Percentiles rank a stretch among this genome's conserved stretches.
phyloP scores from a whole-genome alignment of 2,797 vertebrate species.

The Crocodylus rhombifer region DNA sequence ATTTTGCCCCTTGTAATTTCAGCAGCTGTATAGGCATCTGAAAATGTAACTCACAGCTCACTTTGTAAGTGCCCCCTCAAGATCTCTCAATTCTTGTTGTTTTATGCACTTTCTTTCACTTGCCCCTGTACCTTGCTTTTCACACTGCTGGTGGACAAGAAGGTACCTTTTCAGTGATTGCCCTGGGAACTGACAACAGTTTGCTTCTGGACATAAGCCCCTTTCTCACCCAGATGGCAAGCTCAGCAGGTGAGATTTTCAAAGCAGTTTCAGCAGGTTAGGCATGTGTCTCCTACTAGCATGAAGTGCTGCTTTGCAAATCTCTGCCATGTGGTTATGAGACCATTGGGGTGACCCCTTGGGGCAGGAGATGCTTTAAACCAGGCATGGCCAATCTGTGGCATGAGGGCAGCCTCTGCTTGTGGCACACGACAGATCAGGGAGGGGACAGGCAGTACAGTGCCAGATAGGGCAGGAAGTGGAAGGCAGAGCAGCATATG shows the following conservation, averaged over 20 bases:
- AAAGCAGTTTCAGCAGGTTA: not conserved
- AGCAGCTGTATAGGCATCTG: no score
- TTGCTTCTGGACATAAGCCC: not conserved
- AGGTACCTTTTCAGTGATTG: fast-evolving
- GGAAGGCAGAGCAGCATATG: no score
- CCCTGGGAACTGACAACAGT: not conserved
- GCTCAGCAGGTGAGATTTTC: not conserved
- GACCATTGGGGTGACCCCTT: not conserved
- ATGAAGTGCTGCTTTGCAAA: not conserved
- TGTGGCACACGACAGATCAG: no score
- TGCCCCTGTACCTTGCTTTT: not conserved
- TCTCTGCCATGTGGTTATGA: not conserved
- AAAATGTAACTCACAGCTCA: not conserved
- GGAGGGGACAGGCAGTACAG: no score
- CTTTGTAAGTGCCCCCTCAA: not conserved
- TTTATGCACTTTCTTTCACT: not conserved
- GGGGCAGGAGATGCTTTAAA: not conserved
- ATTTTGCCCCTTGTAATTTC: no score
- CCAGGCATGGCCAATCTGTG: no score
- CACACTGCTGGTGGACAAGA: no score
- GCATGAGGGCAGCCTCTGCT: no score
- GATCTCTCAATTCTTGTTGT: not conserved
- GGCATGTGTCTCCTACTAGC: not conserved
- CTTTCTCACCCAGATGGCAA: fast-evolving
- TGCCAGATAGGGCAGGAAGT: no score